Conservation (phyloP, 2,797 vertebrate species). For the Ispidina lecontei region DNA sequence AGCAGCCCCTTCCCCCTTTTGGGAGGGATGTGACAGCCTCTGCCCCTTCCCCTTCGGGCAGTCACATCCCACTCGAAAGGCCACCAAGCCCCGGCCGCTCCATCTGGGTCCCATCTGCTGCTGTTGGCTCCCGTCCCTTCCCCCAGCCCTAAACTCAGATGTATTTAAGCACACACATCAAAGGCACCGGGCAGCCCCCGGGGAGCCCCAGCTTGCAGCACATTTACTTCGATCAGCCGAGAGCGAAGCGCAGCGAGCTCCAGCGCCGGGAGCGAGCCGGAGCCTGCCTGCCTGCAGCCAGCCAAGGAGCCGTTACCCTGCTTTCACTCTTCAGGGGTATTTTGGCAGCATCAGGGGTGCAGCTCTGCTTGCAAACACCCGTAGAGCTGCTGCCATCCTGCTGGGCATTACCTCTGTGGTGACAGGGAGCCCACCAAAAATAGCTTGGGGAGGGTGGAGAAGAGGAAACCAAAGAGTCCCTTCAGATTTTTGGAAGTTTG, state of each 20-base stretch:
- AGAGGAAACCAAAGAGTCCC: background rate
- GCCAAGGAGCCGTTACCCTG: background rate
- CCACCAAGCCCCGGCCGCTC: background rate
- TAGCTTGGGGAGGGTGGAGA: fast-evolving
- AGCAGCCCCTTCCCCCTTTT: background rate
- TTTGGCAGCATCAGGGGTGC: fast-evolving
- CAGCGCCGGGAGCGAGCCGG: background rate
- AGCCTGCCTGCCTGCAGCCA: background rate
- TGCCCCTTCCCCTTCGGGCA: background rate
- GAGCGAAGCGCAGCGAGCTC: background rate
- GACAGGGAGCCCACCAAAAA: background rate
- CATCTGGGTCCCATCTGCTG: constrained; percentile 74
- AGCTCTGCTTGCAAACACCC: background rate
- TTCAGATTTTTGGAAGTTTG: background rate
- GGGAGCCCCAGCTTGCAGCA: constrained; percentile 26
- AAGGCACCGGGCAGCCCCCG: constrained; percentile 17
- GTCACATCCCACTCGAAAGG: constrained; percentile 23
- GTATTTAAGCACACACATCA: constrained; percentile 71
- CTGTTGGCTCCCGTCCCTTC: constrained; percentile 12
- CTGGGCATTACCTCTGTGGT: background rate
- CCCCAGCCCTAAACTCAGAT: constrained; percentile 43
- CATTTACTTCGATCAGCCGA: constrained; percentile 39
- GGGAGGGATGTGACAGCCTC: background rate
- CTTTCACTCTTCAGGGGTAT: background rate
- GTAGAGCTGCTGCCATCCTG: fast-evolving